These are phyloP conservation scores for Temnothorax curvispinosus DNA, from an alignment of 1,140 invertebrate genomes.

Conservation along the genomic window DNA sequence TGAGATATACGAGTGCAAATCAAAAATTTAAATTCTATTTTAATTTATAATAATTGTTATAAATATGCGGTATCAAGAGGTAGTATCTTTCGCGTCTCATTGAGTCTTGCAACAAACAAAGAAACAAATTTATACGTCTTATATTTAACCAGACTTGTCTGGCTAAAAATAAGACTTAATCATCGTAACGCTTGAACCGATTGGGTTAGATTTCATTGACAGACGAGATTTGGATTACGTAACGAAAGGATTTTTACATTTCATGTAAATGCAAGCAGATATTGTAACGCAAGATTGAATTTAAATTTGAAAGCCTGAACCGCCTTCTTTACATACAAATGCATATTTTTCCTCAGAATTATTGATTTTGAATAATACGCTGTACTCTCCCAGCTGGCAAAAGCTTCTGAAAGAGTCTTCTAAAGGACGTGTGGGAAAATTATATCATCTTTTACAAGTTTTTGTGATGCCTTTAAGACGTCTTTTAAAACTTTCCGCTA, in stretches of 20 bases:
- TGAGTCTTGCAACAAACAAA: not conserved
- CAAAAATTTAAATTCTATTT: no score
- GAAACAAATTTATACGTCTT: not conserved
- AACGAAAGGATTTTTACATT: not conserved
- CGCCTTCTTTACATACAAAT: not conserved
- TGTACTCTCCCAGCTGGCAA: not conserved
- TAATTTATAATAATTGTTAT: no score
- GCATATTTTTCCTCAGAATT: not conserved
- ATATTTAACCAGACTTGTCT: not conserved
- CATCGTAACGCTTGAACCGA: not conserved
- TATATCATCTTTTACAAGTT: no score
- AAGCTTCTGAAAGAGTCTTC: no score
- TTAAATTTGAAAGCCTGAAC: not conserved
- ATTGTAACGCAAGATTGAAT: not conserved
- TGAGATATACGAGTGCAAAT: not conserved
- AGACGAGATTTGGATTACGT: not conserved
- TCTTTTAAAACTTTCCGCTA: no score
- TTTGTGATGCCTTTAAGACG: no score
- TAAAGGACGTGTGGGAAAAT: no score
- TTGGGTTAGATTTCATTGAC: not conserved
- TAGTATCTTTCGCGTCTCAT: not conserved
- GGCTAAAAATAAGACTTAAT: not conserved
- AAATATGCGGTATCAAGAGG: not conserved
- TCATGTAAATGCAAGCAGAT: not conserved
- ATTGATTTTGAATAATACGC: not conserved